Evolutionary conservation across 2,113 vertebrate genomes (phyloP), one percentile per base, ranked within the genome.

Genomic region (Sakesphorus luctuosus): DNA sequence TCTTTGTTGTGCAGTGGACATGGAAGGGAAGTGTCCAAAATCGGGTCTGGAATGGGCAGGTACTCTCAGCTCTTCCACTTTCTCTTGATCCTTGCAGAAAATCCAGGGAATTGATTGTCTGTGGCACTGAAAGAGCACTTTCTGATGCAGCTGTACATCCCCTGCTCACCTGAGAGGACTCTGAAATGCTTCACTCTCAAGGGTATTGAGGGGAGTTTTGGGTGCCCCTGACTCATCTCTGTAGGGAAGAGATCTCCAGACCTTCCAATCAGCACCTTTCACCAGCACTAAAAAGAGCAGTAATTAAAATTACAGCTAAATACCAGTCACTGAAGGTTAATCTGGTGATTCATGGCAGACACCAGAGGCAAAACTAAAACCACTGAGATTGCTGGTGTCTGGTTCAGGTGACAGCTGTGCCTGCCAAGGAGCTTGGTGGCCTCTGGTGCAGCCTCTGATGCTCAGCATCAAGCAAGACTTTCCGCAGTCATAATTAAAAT

Each of bases 71-170:
- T 25, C 3, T 58, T 73, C 87, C 62, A 1, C 3, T 38, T 84
- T 73, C 73, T 87, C 55, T 68, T 53, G 13, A 9, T 63, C 59
- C 76, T 72, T 82, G 50, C 21, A 76, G 80, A 74, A 88, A 83
- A 61, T 59, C 23, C 73, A 46, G 46, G 63, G 69, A 61, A 58
- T 80, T 49, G 36, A 59, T 84, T 90, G 11, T 66, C 10, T 15
- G 19, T 86, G 68, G 87, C 96, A 96, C 95, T 96, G 96, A 67
- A 31, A 59, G 78, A 93, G 95, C 92, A 93, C 94, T 96, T 95
- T 90, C 15, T 91, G 79, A 43, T 66, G 58, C 74, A 87, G 78
- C 78, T 93, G 20, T 43, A 14, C 80, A 77, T 89, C 23, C 46
- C 7, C 40, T 87, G 20, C 75, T 90, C 36, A 47, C 58, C 74